Evolutionary conservation across 2,113 vertebrate species (phyloP).

Genomic region (Microcebus lehilahytsara): DNA sequence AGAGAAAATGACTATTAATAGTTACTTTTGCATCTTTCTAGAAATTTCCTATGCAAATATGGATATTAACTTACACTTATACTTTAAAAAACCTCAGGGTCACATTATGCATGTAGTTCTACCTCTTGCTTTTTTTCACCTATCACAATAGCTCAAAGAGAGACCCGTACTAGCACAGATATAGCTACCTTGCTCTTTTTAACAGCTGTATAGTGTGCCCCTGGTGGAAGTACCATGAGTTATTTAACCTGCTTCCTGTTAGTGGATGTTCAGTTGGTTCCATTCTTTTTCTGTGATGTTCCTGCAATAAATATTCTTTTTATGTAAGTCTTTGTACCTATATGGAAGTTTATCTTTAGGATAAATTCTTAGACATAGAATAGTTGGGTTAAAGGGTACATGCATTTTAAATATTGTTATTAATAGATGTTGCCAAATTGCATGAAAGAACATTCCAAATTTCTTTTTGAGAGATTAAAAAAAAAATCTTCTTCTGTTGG

Average conservation of each 20-base stretch:
- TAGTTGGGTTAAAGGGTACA: neutral
- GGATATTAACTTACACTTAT: neutral
- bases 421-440: neutral
- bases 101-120: neutral
- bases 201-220: neutral
- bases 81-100: neutral
- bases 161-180: neutral
- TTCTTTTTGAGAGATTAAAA: neutral
- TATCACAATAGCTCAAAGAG: neutral
- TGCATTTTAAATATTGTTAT: neutral
- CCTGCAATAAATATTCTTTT: neutral
- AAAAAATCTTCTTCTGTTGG: neutral
- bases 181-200: neutral
- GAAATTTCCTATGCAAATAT: neutral
- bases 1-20: neutral
- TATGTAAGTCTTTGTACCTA: neutral
- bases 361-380: neutral
- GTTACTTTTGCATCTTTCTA: neutral
- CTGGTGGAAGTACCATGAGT: neutral
- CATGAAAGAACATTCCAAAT: neutral
- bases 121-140: neutral
- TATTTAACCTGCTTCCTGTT: neutral
- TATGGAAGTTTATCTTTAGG: neutral
- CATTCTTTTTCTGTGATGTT: neutral
- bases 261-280: neutral